These are phyloP conservation scores for Pelobates cultripes DNA, from an alignment of 2,797 vertebrate species.

Conservation along the genomic window DNA sequence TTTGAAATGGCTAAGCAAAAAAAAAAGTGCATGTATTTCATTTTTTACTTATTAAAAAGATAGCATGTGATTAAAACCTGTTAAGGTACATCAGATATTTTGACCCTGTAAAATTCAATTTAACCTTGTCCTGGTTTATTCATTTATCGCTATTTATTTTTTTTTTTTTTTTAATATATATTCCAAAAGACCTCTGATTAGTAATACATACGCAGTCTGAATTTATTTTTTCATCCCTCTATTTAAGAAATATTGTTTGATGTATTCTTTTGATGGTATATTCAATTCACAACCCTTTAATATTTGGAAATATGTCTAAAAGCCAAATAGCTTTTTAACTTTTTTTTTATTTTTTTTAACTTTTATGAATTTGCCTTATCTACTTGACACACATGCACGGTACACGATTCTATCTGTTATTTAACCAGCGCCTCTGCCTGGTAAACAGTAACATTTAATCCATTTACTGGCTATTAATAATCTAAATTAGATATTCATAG, in stretches of 20 bases:
- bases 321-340: constrained; percentile 13
- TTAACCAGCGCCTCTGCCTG: constrained; percentile 8
- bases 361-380: constrained; percentile 49
- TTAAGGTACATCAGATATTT: constrained; percentile 43
- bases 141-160: constrained; percentile 13
- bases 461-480: constrained; percentile 41
- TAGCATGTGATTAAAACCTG: constrained; percentile 43
- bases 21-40: constrained; percentile 25
- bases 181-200: constrained; percentile 41
- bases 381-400: constrained; percentile 44
- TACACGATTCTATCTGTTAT: constrained; percentile 46
- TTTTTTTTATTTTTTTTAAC: constrained; percentile 16
- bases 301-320: constrained; percentile 41
- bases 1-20: constrained; percentile 27
- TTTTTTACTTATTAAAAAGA: constrained; percentile 31
- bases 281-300: constrained; percentile 43
- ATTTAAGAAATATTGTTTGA: constrained; percentile 52
- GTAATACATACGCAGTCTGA: constrained; percentile 24
- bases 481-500: neutral
- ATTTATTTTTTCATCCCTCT: constrained; percentile 35
- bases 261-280: constrained; percentile 44
- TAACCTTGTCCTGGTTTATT: constrained; percentile 45
- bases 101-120: constrained; percentile 41
- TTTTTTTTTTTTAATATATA: neutral
- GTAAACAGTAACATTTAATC: constrained; percentile 1